phyloP scores from a whole-genome alignment of 2,113 vertebrate species.

The Pycnonotus jocosus region DNA sequence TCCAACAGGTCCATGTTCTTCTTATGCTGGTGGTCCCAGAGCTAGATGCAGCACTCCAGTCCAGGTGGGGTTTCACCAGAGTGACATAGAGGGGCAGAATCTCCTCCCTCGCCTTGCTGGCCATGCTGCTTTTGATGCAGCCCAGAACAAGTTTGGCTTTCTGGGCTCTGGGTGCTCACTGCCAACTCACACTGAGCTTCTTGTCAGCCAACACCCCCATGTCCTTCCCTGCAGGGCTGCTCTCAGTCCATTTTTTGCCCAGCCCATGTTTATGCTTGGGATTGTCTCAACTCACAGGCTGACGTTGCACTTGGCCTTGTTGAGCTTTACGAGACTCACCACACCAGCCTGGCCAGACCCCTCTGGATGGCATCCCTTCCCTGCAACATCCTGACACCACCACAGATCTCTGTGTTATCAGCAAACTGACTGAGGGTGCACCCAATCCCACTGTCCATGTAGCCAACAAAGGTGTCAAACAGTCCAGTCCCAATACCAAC shows the following conservation, averaged over 20 bases:
- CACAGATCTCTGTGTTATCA: background rate
- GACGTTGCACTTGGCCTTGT: background rate
- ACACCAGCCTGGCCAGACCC: background rate
- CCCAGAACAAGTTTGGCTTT: background rate
- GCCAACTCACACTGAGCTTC: background rate
- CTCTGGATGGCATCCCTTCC: background rate
- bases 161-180: background rate
- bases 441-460: background rate
- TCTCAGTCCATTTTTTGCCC: background rate
- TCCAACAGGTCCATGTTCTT: background rate
- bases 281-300: background rate
- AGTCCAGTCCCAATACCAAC: background rate
- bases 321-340: background rate
- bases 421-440: background rate
- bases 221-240: background rate
- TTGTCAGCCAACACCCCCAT: background rate
- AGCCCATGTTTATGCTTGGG: background rate
- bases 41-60: background rate
- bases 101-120: accelerated
- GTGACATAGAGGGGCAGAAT: background rate
- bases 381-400: background rate
- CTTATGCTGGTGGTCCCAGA: background rate
- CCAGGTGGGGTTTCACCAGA: background rate
- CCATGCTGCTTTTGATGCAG: background rate
- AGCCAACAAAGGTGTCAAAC: background rate